Evolutionary conservation across 2,797 vertebrate species (phyloP), one percentile per base, ranked within the genome.

Genomic region (Sylvia borin): DNA sequence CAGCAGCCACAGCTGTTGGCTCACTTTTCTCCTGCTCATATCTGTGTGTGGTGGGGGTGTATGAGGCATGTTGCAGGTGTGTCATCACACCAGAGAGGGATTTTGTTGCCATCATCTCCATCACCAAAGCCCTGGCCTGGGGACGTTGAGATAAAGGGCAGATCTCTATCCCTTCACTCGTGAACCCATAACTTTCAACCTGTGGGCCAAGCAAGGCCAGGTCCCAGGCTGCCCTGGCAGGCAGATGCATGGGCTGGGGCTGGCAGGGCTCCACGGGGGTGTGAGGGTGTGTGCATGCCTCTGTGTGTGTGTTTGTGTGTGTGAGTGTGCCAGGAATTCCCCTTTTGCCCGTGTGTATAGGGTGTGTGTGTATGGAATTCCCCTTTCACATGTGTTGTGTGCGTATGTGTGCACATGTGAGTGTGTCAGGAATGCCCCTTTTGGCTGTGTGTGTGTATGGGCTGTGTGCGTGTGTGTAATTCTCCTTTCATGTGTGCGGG

Each of bases 121-220:
- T 9, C 58, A 25, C 38, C 20, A 24, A 42, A 62, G 25, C 17
- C 32, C 18, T 13, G 2, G 5, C 13, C 32, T 4, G 2, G 20
- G 5, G 8, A 17, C 0, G 0, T 2, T 2, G 2, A 47, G 24
- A 21, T 45, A 24, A 60, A 42, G 77, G 14, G 5, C 32, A 65
- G 50, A 60, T 1, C 14, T 3, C 1, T 1, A 8, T 32, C 7
- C 18, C 25, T 10, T 71, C 1, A 0, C 32, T 38, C 0, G 0
- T 10, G 26, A 34, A 25, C 16, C 25, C 17, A 3, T 31, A 61
- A 7, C 25, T 12, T 21, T 45, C 15, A 58, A 7, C 8, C 25
- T 2, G 2, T 2, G 21, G 22, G n/a, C 54, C 0, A 1, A 62
- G 25, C 11, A 11, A 24, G 24, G 38, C 11, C 14, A 8, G 11